Percentiles rank a stretch among this genome's conserved stretches.
Evolutionary conservation across 92 coral and sea anemone species (phyloP).

Genomic region (Phymanthus crucifer): DNA sequence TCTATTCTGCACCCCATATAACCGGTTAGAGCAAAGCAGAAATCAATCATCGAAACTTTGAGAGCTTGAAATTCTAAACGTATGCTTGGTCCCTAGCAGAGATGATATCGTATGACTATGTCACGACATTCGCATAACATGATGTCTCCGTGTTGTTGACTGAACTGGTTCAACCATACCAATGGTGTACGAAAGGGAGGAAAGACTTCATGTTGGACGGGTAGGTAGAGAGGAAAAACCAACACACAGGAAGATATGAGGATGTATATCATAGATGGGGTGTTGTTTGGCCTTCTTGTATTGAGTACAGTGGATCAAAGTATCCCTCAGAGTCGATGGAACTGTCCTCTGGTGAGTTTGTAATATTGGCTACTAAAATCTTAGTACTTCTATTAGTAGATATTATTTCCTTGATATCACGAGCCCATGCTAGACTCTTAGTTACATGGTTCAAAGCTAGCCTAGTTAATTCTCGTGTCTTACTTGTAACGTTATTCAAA

Average conservation of each 20-base stretch:
- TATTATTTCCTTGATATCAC: too few species aligned
- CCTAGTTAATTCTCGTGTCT: not conserved
- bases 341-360: constrained; percentile 10
- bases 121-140: not conserved
- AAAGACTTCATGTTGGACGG: not conserved
- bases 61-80: too few species aligned
- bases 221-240: not conserved
- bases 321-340: not conserved
- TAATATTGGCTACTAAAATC: not conserved
- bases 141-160: not conserved
- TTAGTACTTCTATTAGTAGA: not conserved
- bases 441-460: not conserved
- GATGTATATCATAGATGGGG: not conserved
- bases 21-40: too few species aligned
- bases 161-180: not conserved
- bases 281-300: not conserved
- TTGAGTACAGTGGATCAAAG: not conserved
- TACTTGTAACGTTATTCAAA: not conserved
- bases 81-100: too few species aligned
- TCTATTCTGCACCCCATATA: too few species aligned
- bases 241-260: not conserved
- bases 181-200: not conserved
- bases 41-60: too few species aligned
- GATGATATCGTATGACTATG: not conserved
- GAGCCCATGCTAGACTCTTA: too few species aligned